A percentile compares a stretch with the other conserved stretches of the same genome.
Evolutionary conservation across 2,797 vertebrate genomes (phyloP).

Genomic region (Heliangelus exortis): DNA sequence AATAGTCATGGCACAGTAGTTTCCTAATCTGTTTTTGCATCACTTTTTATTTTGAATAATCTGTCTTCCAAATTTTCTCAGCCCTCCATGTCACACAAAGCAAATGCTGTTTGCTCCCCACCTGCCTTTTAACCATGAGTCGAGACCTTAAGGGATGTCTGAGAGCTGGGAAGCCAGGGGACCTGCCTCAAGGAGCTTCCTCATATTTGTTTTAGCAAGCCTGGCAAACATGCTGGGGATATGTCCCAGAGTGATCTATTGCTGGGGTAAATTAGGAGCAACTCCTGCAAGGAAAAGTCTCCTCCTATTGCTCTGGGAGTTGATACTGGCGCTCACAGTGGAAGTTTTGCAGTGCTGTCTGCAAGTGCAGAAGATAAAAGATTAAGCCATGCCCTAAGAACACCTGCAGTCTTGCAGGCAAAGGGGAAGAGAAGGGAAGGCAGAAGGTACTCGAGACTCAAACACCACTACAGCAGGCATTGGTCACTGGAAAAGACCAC

Average conservation of each 20-base stretch:
- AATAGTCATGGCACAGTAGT: constrained; percentile 38
- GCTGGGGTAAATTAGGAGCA: not conserved
- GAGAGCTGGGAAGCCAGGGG: not conserved
- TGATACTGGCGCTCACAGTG: not conserved
- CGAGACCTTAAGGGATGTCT: not conserved
- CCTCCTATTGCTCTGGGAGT: not conserved
- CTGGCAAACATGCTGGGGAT: not conserved
- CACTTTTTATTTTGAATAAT: constrained; percentile 41
- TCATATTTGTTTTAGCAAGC: not conserved
- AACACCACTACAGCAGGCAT: not conserved
- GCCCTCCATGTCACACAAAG: constrained; percentile 27
- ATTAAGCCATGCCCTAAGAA: not conserved
- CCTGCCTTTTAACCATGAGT: not conserved
- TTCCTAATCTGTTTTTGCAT: constrained; percentile 52
- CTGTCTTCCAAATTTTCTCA: constrained; percentile 26
- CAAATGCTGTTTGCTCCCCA: constrained; percentile 9
- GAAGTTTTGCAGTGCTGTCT: not conserved
- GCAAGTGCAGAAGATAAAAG: not conserved
- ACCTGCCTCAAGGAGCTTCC: not conserved
- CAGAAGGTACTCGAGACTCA: not conserved
- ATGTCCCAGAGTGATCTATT: not conserved
- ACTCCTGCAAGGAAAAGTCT: not conserved
- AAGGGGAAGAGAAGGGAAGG: not conserved
- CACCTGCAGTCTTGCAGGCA: not conserved
- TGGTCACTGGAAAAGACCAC: not conserved